Conservation (phyloP, 2,113 vertebrate genomes). For the Corythornis vintsioides region DNA sequence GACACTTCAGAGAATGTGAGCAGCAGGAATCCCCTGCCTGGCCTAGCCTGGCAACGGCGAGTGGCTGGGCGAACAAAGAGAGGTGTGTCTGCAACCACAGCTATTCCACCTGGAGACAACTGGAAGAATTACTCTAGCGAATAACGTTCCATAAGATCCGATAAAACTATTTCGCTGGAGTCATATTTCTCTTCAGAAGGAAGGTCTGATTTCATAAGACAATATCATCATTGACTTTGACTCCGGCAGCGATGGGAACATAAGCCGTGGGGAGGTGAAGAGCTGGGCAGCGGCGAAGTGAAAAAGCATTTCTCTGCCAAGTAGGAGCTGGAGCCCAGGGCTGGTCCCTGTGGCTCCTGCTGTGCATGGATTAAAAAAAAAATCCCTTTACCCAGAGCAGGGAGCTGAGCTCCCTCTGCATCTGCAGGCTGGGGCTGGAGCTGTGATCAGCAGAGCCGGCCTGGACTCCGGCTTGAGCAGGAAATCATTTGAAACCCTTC, state of each 20-base stretch:
- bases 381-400: neutral
- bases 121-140: conserved; percentile 10
- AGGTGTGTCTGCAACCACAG: conserved; percentile 67
- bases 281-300: conserved; percentile 17
- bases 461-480: conserved; percentile 26
- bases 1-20: conserved; percentile 36
- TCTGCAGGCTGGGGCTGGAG: neutral
- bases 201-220: conserved; percentile 60
- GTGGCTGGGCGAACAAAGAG: conserved; percentile 60
- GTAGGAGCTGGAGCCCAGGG: neutral
- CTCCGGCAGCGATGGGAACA: conserved; percentile 19
- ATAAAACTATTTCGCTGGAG: conserved; percentile 29
- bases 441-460: neutral
- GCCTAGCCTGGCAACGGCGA: conserved; percentile 13
- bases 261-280: neutral
- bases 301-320: conserved; percentile 33
- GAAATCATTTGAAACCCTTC: neutral
- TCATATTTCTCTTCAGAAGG: conserved; percentile 45
- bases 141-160: conserved; percentile 47
- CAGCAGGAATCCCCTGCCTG: conserved; percentile 59
- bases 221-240: conserved; percentile 56
- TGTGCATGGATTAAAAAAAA: neutral
- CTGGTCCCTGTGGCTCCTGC: neutral
- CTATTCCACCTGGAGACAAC: conserved; percentile 63
- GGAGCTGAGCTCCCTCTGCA: neutral